Percentiles rank a stretch among this genome's conserved stretches.
Evolutionary conservation across 2,113 vertebrate species (phyloP).

Genomic region (Nothobranchius furzeri): DNA sequence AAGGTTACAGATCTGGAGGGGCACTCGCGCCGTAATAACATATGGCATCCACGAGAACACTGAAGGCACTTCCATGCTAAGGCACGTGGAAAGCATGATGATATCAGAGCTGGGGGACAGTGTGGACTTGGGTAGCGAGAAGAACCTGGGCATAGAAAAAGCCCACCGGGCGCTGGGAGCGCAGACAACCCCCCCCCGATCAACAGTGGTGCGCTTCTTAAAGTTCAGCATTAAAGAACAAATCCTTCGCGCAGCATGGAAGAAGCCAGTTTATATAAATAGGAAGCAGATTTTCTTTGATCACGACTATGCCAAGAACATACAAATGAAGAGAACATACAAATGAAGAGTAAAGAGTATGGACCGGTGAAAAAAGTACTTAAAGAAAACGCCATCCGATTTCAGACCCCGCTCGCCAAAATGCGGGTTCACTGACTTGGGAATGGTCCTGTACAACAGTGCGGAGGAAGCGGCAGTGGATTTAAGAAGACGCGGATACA

Average conservation of each 20-base stretch:
- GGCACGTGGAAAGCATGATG: slow-evolving; percentile 1
- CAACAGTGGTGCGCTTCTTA: neutral
- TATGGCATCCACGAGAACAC: neutral
- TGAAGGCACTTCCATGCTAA: neutral
- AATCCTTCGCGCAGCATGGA: neutral
- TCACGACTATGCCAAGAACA: neutral
- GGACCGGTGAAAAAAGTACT: neutral
- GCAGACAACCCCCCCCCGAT: neutral
- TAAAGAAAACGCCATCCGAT: no score
- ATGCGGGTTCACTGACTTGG: no score
- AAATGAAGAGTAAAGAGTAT: neutral
- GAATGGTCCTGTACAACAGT: no score
- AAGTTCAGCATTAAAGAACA: neutral
- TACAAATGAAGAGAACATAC: neutral
- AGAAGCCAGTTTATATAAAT: neutral
- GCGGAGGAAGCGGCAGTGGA: no score
- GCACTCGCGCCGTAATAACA: neutral
- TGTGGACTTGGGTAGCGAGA: neutral
- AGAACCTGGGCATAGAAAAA: neutral
- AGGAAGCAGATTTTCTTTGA: neutral
- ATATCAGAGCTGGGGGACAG: neutral
- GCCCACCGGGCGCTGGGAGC: neutral
- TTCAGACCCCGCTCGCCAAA: no score
- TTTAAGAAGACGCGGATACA: no score
- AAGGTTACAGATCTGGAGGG: neutral